Evolutionary conservation across 2,113 vertebrate species (phyloP), one percentile per base, ranked within the genome.

Genomic region (Glareola pratincola): DNA sequence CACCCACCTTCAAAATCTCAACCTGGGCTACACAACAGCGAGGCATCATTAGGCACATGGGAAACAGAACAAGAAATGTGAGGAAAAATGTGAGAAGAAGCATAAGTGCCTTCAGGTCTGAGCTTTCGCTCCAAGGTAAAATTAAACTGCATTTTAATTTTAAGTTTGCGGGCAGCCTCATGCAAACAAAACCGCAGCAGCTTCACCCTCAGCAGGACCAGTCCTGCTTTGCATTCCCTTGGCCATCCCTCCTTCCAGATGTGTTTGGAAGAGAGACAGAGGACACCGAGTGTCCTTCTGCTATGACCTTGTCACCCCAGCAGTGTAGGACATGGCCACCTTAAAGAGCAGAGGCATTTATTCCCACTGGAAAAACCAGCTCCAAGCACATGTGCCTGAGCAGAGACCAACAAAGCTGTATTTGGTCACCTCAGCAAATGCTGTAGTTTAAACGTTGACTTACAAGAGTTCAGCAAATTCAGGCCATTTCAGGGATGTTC

Each of bases 1-100:
- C 59, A 54, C 47, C 37, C 12, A 47, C 17, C 77, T 93, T 91
- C 84, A 57, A 95, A 94, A 50, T 47, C 67, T 90, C 89, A 82
- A 12, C 71, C 69, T 81, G 62, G 71, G 59, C 86, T 89, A 87
- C 91, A 68, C 60, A 85, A n/a, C 60, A 80, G 69, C 2, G 2
- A 90, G 88, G 54, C 62, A 37, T 50, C 53, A 32, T 60, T 54
- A 36, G 59, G 47, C 54, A 82, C 48, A 56, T 23, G 22, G 27
- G 78, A 90, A 89, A 64, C 1, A 34, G 29, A 92, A 63, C 56
- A 54, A 83, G 80, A 34, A 41, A 81, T 79, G 21, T 12, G 16
- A 54, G 10, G 19, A 13, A 88, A 76, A 82, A 78, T 6, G 4
- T 26, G 7, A 64, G 47, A 64, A 53, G 62, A 23, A 54, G 6